These are phyloP conservation scores for Sisyra terminalis DNA, from an alignment of 2,888 invertebrate species.

Conservation along the genomic window DNA sequence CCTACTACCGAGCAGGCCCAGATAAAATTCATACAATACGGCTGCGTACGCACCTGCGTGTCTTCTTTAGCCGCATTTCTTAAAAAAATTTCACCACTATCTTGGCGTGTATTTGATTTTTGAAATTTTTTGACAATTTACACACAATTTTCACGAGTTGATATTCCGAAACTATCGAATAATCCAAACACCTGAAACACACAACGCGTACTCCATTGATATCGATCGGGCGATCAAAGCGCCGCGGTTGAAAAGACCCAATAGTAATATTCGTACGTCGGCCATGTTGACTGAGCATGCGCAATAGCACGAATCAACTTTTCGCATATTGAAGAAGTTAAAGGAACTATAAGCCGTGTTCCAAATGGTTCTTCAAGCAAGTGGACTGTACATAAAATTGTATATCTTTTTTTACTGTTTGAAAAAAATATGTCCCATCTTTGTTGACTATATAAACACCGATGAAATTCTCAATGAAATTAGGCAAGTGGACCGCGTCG, in stretches of 20 bases:
- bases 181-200: slow-evolving; percentile 26
- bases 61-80: slow-evolving; percentile 16
- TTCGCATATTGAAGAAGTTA: too few species aligned
- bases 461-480: too few species aligned
- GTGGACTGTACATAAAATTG: too few species aligned
- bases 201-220: slow-evolving; percentile 36
- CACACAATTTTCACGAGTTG: neutral
- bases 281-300: slow-evolving; percentile 28
- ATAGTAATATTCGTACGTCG: slow-evolving; percentile 9
- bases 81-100: neutral
- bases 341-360: too few species aligned
- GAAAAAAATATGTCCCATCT: too few species aligned
- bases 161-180: neutral
- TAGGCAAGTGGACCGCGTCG: too few species aligned
- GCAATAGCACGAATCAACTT: slow-evolving; percentile 15
- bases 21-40: slow-evolving; percentile 73
- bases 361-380: too few species aligned
- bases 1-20: slow-evolving; percentile 62
- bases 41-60: slow-evolving; percentile 96
- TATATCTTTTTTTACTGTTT: too few species aligned
- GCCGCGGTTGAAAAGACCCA: neutral
- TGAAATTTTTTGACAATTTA: neutral
- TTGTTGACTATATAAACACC: too few species aligned
- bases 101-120: neutral
- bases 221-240: slow-evolving; percentile 6